Conservation (phyloP, 2,888 invertebrate genomes). For the Mesopsocus fuscifrons region DNA sequence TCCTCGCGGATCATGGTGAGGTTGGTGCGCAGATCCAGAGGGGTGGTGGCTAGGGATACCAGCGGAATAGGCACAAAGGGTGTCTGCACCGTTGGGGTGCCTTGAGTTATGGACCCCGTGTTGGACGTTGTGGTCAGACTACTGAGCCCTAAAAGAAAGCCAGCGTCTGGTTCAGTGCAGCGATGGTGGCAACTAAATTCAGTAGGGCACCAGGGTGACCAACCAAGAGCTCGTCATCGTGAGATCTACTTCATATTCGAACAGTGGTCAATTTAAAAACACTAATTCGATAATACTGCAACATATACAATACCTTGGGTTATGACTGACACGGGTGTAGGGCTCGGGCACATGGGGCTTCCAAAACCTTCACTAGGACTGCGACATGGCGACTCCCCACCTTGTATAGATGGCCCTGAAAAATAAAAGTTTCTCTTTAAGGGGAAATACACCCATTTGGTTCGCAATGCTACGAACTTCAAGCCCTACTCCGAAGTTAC, state of each 20-base stretch:
- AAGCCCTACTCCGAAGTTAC: too few relatives aligned
- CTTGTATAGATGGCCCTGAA: neutral
- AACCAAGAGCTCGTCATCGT: too few relatives aligned
- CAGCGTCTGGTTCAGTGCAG: too few relatives aligned
- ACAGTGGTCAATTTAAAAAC: too few relatives aligned
- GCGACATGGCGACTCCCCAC: neutral
- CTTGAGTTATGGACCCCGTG: conserved; percentile 49
- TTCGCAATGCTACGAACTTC: too few relatives aligned
- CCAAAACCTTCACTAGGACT: neutral
- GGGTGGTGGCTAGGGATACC: conserved; percentile 27
- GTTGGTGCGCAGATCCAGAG: conserved; percentile 18
- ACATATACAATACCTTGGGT: conserved; percentile 29
- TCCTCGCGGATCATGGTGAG: conserved; percentile 65
- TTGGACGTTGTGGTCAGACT: conserved; percentile 45
- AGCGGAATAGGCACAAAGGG: conserved; percentile 20
- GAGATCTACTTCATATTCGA: too few relatives aligned
- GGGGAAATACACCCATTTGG: too few relatives aligned
- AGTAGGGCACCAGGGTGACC: too few relatives aligned
- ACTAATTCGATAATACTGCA: too few relatives aligned
- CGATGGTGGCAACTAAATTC: too few relatives aligned
- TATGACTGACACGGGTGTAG: conserved; percentile 23
- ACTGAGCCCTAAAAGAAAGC: conserved; percentile 44
- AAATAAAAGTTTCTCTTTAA: neutral
- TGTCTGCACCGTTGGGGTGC: conserved; percentile 36
- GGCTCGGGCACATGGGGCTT: neutral